phyloP scores from a whole-genome alignment of 2,113 vertebrate genomes.

The Fregetta grallaria region DNA sequence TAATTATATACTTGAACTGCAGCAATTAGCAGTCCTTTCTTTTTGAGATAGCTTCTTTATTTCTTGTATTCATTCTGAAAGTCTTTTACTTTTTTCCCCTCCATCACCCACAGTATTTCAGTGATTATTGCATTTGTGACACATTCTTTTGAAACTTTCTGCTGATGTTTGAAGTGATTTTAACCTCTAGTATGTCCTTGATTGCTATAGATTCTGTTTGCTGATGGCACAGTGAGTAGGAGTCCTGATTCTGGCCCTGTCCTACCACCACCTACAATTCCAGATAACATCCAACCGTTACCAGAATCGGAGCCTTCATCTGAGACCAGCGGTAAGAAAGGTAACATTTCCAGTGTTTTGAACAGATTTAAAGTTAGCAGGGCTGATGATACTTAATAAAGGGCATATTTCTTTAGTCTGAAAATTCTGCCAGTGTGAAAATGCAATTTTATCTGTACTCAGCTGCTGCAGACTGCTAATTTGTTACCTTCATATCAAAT shows the following conservation, averaged over 20 bases:
- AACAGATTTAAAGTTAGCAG: background rate
- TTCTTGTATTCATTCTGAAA: background rate
- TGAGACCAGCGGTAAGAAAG: constrained; percentile 65
- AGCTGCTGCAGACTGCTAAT: background rate
- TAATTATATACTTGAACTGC: background rate
- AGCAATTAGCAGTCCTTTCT: background rate
- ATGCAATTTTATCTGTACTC: background rate
- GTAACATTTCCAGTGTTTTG: constrained; percentile 45
- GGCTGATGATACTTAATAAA: background rate
- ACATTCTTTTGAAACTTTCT: background rate
- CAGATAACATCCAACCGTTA: background rate
- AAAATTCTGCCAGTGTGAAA: background rate
- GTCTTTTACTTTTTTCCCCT: background rate
- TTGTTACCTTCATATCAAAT: background rate
- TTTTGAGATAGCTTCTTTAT: background rate
- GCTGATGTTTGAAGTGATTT: background rate
- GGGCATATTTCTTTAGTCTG: background rate
- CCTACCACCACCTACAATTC: background rate
- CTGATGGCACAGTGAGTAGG: constrained; percentile 84
- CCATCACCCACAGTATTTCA: background rate
- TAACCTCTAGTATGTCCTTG: background rate
- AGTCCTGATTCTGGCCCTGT: constrained; percentile 83
- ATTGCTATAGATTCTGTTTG: constrained; percentile 84
- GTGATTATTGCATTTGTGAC: background rate
- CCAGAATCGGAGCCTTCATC: background rate